Base-by-base conservation (phyloP, 2,113 vertebrate genomes). In the Nanorana parkeri region DNA sequence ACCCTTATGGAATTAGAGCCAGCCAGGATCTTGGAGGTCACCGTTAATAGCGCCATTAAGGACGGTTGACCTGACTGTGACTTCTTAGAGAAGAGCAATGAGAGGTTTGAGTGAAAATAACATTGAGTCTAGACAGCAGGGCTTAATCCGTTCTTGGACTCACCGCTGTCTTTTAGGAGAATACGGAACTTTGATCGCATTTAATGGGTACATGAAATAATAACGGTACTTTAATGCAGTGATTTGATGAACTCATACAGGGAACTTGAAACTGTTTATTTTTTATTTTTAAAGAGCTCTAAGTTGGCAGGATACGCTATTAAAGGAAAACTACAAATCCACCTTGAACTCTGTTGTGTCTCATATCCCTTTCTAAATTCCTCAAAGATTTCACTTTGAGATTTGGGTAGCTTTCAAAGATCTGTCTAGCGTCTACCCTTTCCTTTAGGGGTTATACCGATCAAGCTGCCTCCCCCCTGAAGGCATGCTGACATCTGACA, bases 111-210 rank as follows among this genome's bases (percentile, higher is more conserved):
- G 7, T 58, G 76, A 78, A 78, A 54, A 36, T 26, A 28, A 54
- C 11, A 78, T 24, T n/a, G 23, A 3, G 63, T 78, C 76, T 78
- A 78, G 76, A 78, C 76, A 32, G 63, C 76, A 16, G 51, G 29
- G 41, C 54, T 24, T 78, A 78, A 78, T 78, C 63, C 67, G 76
- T 67, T 32, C 76, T 78, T 78, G 61, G 26, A 47, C 63, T 67
- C 51, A 16, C 23, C 61, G 51, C 76, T 67, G 76, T 67, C 64
- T 19, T 20, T 32, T 23, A 56, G 47, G 20, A 2, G 51, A 23
- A 78, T 16, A 15, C 23, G 54, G 76, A 32, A 67, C 63, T 67
- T 78, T 78, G 76, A 78, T 78, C 76, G 55, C 56, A 29, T 54
- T 51, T 66, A 66, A 67, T 66, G 61, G 51, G 47, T 54, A 54